Evolutionary conservation across 2,888 invertebrate species (phyloP).

Genomic region (Netelia fuscicornis): DNA sequence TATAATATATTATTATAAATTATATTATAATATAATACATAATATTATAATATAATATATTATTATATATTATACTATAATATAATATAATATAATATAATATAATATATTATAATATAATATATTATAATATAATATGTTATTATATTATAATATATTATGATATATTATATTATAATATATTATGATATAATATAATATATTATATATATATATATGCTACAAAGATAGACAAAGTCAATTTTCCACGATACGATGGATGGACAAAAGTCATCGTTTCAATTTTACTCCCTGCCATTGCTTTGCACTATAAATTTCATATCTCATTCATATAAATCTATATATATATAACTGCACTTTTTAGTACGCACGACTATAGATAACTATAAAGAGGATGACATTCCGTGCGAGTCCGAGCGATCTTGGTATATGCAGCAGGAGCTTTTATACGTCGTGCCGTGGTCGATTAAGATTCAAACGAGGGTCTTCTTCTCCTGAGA

Average conservation of each 20-base stretch:
- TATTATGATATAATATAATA: background rate
- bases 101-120: too few relatives aligned
- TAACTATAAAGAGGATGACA: conserved; percentile 44
- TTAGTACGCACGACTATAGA: background rate
- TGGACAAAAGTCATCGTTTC: conserved; percentile 7
- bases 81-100: too few relatives aligned
- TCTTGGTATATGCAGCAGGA: conserved; percentile 26
- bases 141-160: too few relatives aligned
- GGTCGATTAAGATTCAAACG: conserved; percentile 70
- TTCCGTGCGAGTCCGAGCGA: conserved; percentile 40
- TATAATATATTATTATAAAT: too few relatives aligned
- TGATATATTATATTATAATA: too few relatives aligned
- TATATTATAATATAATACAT: too few relatives aligned
- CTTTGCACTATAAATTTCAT: background rate
- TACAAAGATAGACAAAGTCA: conserved; percentile 35
- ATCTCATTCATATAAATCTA: background rate
- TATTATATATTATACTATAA: too few relatives aligned
- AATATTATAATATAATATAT: too few relatives aligned
- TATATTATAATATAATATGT: too few relatives aligned
- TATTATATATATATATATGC: background rate
- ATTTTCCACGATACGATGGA: background rate
- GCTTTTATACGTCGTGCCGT: conserved; percentile 28
- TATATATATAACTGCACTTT: background rate
- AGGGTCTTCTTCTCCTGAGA: conserved; percentile 46
- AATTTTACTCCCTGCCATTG: background rate